Evolutionary conservation across 2,888 invertebrate genomes (phyloP).

Genomic region (Eretmocerus hayati): DNA sequence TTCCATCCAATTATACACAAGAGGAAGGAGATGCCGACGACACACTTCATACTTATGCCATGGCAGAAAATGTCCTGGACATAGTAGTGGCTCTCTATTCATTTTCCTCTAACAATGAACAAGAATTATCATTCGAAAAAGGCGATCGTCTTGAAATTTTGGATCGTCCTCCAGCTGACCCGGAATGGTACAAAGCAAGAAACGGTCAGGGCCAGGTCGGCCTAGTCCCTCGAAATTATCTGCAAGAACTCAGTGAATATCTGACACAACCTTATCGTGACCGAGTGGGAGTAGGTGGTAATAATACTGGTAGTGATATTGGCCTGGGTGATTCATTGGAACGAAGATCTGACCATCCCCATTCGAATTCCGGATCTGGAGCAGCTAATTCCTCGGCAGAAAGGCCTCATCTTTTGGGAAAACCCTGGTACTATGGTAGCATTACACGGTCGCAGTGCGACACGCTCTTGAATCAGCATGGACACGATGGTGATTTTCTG

Average conservation of each 20-base stretch:
- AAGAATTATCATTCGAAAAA: constrained; percentile 94
- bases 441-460: constrained; percentile 96
- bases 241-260: constrained; percentile 87
- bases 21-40: constrained; percentile 83
- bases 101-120: constrained; percentile 88
- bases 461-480: constrained; percentile 87
- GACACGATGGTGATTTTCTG: constrained; percentile 96
- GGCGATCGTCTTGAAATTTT: constrained; percentile 93
- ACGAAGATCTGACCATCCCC: constrained; percentile 44
- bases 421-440: constrained; percentile 96
- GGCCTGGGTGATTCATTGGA: constrained; percentile 51
- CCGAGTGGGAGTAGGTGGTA: constrained; percentile 33
- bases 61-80: constrained; percentile 92
- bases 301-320: constrained; percentile 34
- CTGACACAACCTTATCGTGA: constrained; percentile 76
- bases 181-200: constrained; percentile 97
- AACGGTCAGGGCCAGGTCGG: constrained; percentile 90
- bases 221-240: constrained; percentile 90
- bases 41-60: constrained; percentile 84
- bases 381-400: constrained; percentile 48
- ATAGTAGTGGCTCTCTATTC: constrained; percentile 93
- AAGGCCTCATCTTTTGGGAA: constrained; percentile 66
- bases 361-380: constrained; percentile 14
- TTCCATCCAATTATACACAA: constrained; percentile 97
- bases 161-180: constrained; percentile 93